A percentile compares a stretch with the other conserved stretches of the same genome.
These are phyloP conservation scores for Pogonomyrmex californicus DNA, from an alignment of 1,140 invertebrate genomes.

Conservation along the genomic window DNA sequence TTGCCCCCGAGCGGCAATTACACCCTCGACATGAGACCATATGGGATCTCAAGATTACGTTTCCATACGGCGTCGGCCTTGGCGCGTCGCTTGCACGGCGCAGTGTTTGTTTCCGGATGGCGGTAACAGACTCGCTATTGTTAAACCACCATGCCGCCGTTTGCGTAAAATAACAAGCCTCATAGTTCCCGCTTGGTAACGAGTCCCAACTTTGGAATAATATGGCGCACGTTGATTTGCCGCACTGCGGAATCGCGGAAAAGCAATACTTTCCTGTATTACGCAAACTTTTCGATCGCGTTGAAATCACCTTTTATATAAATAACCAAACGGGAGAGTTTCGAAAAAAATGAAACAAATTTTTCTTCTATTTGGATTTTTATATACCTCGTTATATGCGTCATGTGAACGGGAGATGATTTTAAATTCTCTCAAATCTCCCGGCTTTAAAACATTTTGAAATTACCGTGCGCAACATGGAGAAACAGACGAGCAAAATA, in stretches of 20 bases:
- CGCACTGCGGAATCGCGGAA: neutral
- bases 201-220: slow-evolving; percentile 36
- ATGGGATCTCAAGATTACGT: slow-evolving; percentile 71
- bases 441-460: neutral
- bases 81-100: neutral
- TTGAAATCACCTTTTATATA: neutral
- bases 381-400: neutral
- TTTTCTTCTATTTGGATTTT: neutral
- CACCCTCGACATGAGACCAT: slow-evolving; percentile 63
- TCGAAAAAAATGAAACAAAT: slow-evolving; percentile 14
- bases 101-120: slow-evolving; percentile 43
- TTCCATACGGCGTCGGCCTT: neutral
- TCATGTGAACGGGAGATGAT: neutral
- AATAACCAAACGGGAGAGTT: neutral
- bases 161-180: slow-evolving; percentile 51
- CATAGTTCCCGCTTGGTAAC: slow-evolving; percentile 5
- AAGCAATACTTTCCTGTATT: neutral
- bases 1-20: slow-evolving; percentile 74
- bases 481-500: slow-evolving; percentile 4
- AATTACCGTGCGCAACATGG: neutral
- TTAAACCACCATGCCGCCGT: slow-evolving; percentile 11
- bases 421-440: slow-evolving; percentile 11
- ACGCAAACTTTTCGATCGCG: neutral
- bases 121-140: slow-evolving; percentile 29
- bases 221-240: neutral